phyloP scores from a whole-genome alignment of 2,888 invertebrate species.

The Acronicta aceris region DNA sequence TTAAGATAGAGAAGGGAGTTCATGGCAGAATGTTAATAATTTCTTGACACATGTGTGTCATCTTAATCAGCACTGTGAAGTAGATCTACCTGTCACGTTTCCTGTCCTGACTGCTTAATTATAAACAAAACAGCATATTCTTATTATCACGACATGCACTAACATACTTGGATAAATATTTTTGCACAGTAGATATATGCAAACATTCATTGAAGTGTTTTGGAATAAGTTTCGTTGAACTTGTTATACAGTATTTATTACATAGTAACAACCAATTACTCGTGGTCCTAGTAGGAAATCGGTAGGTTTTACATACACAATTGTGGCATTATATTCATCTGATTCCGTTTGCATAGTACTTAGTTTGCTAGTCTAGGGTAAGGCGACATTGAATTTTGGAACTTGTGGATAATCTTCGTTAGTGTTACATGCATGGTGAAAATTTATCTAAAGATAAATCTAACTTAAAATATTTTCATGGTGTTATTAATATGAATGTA shows the following conservation, averaged over 20 bases:
- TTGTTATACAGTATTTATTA: constrained; percentile 1
- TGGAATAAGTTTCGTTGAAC: constrained; percentile 27
- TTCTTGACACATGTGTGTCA: constrained; percentile 15
- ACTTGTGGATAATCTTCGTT: too few species aligned
- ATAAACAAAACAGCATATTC: constrained; percentile 54
- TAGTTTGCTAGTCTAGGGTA: too few species aligned
- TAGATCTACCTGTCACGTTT: constrained; percentile 48
- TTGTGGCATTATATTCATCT: too few species aligned
- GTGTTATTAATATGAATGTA: too few species aligned
- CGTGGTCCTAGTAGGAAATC: too few species aligned
- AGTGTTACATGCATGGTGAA: too few species aligned
- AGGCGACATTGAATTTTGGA: too few species aligned
- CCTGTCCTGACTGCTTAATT: constrained; percentile 51
- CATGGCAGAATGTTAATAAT: constrained; percentile 18
- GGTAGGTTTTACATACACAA: neutral
- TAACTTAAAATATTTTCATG: too few species aligned
- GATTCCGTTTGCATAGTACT: too few species aligned
- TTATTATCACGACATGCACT: constrained; percentile 60
- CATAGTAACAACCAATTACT: too few species aligned
- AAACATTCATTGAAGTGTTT: constrained; percentile 20
- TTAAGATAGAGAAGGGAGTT: neutral
- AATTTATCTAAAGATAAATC: too few species aligned
- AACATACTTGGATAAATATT: constrained; percentile 71
- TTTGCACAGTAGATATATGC: constrained; percentile 53
- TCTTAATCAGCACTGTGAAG: constrained; percentile 29